A percentile compares a stretch with the other conserved stretches of the same genome.
phyloP scores from a whole-genome alignment of 2,888 invertebrate species.

The Caenorhabditis sp. region DNA sequence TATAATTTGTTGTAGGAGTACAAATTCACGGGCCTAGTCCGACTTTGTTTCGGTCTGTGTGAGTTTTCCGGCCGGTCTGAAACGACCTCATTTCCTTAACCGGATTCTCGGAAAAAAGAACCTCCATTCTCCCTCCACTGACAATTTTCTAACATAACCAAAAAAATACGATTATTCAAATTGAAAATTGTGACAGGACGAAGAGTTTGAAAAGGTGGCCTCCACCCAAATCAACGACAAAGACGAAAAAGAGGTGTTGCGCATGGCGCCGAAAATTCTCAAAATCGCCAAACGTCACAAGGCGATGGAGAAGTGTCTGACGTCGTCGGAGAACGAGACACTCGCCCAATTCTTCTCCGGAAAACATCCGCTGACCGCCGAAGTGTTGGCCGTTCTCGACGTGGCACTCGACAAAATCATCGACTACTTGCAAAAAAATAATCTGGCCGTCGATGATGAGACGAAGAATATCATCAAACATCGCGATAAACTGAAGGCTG shows the following conservation, averaged over 20 bases:
- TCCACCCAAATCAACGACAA: conserved; percentile 2
- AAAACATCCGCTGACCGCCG: conserved; percentile 28
- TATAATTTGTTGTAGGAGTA: no score
- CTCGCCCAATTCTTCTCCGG: conserved; percentile 49
- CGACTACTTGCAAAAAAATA: conserved; percentile 40
- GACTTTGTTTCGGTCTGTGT: no score
- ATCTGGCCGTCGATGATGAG: conserved; percentile 40
- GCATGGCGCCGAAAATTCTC: conserved; percentile 35
- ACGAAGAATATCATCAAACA: conserved; percentile 37
- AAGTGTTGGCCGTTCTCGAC: conserved; percentile 27
- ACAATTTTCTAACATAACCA: no score
- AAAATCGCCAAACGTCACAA: conserved; percentile 34
- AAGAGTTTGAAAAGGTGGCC: conserved; percentile 34
- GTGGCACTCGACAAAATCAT: conserved; percentile 44
- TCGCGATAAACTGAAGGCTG: conserved; percentile 42
- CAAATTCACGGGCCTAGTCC: no score
- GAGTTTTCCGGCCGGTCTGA: no score
- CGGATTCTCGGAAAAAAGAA: no score
- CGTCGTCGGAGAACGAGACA: conserved; percentile 37
- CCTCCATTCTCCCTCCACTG: no score
- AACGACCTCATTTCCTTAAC: no score
- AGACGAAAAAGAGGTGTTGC: conserved; percentile 32
- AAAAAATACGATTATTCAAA: neutral
- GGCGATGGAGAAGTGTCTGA: conserved; percentile 41
- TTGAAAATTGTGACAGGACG: conserved; percentile 6